Percentiles rank a stretch among this genome's conserved stretches.
Evolutionary conservation across 2,888 invertebrate genomes (phyloP).

Genomic region (Reticulitermes lucifugus): DNA sequence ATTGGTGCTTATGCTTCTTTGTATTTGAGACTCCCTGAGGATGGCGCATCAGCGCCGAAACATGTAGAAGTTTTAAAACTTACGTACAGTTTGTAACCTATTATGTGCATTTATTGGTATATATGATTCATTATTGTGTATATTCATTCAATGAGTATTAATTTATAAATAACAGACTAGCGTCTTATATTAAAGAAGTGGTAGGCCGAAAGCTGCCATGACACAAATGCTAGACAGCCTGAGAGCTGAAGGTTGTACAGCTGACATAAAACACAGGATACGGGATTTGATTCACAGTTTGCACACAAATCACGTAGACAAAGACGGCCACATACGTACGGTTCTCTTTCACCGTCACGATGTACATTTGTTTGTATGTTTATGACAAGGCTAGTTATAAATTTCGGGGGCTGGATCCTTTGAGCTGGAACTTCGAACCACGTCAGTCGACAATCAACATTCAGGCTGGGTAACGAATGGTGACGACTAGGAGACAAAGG

Average conservation of each 20-base stretch:
- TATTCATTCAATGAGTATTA: too few relatives aligned
- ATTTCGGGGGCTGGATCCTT: slow-evolving; percentile 34
- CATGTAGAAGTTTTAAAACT: too few relatives aligned
- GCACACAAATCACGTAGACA: neutral
- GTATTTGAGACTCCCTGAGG: too few relatives aligned
- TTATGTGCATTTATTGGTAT: too few relatives aligned
- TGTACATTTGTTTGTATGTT: slow-evolving; percentile 41
- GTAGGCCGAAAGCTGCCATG: neutral
- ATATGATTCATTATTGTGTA: too few relatives aligned
- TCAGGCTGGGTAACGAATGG: slow-evolving; percentile 15
- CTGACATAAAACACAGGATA: slow-evolving; percentile 36
- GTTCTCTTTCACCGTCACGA: neutral
- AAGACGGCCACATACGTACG: slow-evolving; percentile 2
- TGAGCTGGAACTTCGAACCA: neutral
- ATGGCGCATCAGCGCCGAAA: too few relatives aligned
- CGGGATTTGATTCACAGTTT: slow-evolving; percentile 19
- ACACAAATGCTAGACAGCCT: neutral
- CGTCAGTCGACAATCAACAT: slow-evolving; percentile 43
- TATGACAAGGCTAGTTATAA: slow-evolving; percentile 49
- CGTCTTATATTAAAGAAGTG: too few relatives aligned
- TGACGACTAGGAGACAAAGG: slow-evolving; percentile 13
- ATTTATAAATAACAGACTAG: too few relatives aligned
- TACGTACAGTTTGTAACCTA: too few relatives aligned
- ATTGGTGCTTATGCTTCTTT: too few relatives aligned
- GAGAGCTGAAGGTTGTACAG: neutral